Percentiles rank a stretch among this genome's conserved stretches.
Evolutionary conservation across 2,888 invertebrate species (phyloP).

Genomic region (Choreutis nemorana): DNA sequence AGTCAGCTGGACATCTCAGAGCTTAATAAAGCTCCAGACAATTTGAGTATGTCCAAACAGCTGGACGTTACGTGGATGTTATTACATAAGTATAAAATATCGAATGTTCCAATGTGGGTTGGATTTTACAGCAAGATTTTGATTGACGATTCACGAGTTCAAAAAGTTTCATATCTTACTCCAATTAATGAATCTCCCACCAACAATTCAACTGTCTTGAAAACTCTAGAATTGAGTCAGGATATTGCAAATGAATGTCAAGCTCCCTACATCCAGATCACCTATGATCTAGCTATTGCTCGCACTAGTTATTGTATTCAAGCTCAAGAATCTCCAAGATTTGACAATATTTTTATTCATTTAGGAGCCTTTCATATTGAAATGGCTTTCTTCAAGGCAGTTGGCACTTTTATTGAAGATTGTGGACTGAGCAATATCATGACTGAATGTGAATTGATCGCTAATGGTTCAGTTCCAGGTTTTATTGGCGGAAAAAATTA

Average conservation of each 20-base stretch:
- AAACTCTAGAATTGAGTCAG: conserved; percentile 17
- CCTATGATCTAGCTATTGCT: conserved; percentile 21
- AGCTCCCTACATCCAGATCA: conserved; percentile 15
- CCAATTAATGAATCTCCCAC: conserved; percentile 23
- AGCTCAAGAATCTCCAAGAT: conserved; percentile 15
- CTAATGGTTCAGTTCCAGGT: conserved; percentile 18
- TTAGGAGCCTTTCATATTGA: conserved; percentile 18
- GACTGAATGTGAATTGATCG: conserved; percentile 6
- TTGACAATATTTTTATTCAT: conserved; percentile 20
- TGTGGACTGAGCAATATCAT: conserved; percentile 19
- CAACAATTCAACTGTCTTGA: conserved; percentile 14
- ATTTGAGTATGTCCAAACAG: conserved; percentile 9
- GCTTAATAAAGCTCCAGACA: conserved; percentile 12
- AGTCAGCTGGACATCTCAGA: conserved; percentile 10
- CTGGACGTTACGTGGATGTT: conserved; percentile 12
- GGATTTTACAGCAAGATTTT: conserved; percentile 19
- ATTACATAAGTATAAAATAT: conserved; percentile 9
- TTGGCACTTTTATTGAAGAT: conserved; percentile 19
- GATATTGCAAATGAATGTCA: conserved; percentile 16
- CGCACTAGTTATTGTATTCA: conserved; percentile 15
- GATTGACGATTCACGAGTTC: conserved; percentile 14
- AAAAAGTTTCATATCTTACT: conserved; percentile 20
- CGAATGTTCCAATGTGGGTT: conserved; percentile 18
- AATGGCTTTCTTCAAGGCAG: conserved; percentile 20
- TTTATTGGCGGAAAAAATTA: conserved; percentile 20